phyloP scores from a whole-genome alignment of 2,888 invertebrate species.

The Hyposoter dolosus region DNA sequence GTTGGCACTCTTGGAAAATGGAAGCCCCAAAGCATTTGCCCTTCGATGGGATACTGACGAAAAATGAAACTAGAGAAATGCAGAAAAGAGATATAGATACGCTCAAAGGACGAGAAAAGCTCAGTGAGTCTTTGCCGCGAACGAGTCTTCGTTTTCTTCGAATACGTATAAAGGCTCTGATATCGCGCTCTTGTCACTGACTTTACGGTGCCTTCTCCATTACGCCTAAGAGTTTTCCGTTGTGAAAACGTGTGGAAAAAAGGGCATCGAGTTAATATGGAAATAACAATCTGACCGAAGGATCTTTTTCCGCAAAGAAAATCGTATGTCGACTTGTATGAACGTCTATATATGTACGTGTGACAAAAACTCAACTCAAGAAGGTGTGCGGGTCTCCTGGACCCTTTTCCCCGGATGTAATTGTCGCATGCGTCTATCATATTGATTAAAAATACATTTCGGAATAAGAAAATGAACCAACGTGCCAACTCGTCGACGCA shows the following conservation, averaged over 20 bases:
- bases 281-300: slow-evolving; percentile 6
- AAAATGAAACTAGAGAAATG: slow-evolving; percentile 10
- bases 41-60: slow-evolving; percentile 12
- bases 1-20: slow-evolving; percentile 56
- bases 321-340: background rate
- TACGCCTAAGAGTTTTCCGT: slow-evolving; percentile 18
- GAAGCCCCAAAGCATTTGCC: slow-evolving; percentile 51
- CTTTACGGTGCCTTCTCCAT: slow-evolving; percentile 2
- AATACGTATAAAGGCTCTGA: slow-evolving; percentile 40
- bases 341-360: background rate
- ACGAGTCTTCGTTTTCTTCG: slow-evolving; percentile 31
- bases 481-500: too few species aligned
- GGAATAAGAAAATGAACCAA: background rate
- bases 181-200: slow-evolving; percentile 29
- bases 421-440: too few species aligned
- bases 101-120: slow-evolving; percentile 11
- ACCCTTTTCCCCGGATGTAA: too few species aligned
- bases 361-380: too few species aligned
- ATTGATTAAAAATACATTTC: too few species aligned
- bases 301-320: background rate
- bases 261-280: background rate
- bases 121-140: background rate
- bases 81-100: background rate
- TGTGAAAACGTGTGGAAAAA: slow-evolving; percentile 14
- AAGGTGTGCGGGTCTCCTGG: too few species aligned